Conservation (phyloP, 2,888 invertebrate genomes). For the Malachius bipustulatus region DNA sequence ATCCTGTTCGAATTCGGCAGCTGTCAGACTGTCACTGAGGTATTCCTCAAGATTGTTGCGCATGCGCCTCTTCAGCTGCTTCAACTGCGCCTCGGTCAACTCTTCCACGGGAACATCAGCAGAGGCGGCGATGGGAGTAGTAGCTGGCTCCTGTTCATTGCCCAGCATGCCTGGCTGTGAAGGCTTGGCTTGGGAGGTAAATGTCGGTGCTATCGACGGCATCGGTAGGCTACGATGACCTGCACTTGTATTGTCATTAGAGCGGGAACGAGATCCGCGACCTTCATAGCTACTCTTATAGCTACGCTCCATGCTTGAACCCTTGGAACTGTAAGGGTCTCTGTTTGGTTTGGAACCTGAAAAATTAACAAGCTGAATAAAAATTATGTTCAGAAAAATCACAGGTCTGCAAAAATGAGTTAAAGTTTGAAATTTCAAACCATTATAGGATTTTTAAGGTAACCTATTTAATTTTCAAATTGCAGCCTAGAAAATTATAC, state of each 20-base stretch:
- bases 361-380: too few species aligned
- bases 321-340: slow-evolving; percentile 35
- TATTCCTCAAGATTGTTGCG: slow-evolving; percentile 33
- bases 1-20: slow-evolving; percentile 30
- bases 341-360: slow-evolving; percentile 20
- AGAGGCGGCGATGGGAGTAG: slow-evolving; percentile 22
- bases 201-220: slow-evolving; percentile 20
- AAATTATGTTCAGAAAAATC: too few species aligned
- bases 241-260: slow-evolving; percentile 31
- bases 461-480: too few species aligned
- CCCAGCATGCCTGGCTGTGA: slow-evolving; percentile 3
- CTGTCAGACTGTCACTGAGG: slow-evolving; percentile 27
- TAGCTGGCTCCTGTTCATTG: slow-evolving; percentile 14
- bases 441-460: too few species aligned
- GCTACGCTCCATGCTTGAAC: slow-evolving; percentile 33
- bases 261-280: slow-evolving; percentile 41
- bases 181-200: slow-evolving; percentile 1
- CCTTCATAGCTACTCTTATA: slow-evolving; percentile 32
- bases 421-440: too few species aligned
- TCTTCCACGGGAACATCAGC: slow-evolving; percentile 7
- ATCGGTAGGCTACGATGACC: slow-evolving; percentile 15
- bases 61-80: slow-evolving; percentile 26
- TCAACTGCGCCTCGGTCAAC: too few species aligned
- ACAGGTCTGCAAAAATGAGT: too few species aligned
- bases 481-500: too few species aligned